A percentile compares a stretch with the other conserved stretches of the same genome.
Conservation (phyloP, 2,797 vertebrate genomes). For the Enteromius thamalakanensis region DNA sequence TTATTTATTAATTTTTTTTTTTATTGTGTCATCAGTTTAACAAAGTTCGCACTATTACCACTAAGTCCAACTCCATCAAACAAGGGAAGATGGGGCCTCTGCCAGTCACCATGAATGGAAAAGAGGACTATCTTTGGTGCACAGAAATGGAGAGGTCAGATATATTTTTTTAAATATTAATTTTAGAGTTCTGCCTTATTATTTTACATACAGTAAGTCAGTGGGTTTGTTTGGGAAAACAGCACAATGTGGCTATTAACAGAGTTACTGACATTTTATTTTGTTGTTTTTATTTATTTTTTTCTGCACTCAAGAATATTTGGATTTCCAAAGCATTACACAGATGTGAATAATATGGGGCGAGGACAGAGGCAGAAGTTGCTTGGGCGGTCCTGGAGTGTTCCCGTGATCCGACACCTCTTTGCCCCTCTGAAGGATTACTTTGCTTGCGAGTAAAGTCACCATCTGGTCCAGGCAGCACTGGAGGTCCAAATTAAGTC, state of each 20-base stretch:
- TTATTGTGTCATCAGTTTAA: conserved; percentile 71
- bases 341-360: conserved; percentile 88
- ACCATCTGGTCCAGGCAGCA: conserved; percentile 1
- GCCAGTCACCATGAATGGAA: conserved; percentile 79
- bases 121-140: conserved; percentile 82
- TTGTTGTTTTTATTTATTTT: not conserved
- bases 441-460: conserved; percentile 84
- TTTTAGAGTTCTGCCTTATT: not conserved
- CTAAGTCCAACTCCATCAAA: conserved; percentile 78
- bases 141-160: conserved; percentile 81
- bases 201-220: not conserved
- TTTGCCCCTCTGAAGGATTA: conserved; percentile 96
- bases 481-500: conserved; percentile 31
- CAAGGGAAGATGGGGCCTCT: conserved; percentile 78
- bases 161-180: not conserved
- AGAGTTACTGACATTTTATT: not conserved
- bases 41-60: conserved; percentile 82
- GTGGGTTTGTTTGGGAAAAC: not conserved
- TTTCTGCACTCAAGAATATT: conserved; percentile 82
- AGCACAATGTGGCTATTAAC: not conserved
- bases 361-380: conserved; percentile 86
- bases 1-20: not conserved
- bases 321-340: conserved; percentile 94
- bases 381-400: conserved; percentile 90
- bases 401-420: conserved; percentile 93